Percentiles rank a stretch among this genome's conserved stretches.
Evolutionary conservation across 2,797 vertebrate species (phyloP).

Genomic region (Platyrinchus mystaceus): DNA sequence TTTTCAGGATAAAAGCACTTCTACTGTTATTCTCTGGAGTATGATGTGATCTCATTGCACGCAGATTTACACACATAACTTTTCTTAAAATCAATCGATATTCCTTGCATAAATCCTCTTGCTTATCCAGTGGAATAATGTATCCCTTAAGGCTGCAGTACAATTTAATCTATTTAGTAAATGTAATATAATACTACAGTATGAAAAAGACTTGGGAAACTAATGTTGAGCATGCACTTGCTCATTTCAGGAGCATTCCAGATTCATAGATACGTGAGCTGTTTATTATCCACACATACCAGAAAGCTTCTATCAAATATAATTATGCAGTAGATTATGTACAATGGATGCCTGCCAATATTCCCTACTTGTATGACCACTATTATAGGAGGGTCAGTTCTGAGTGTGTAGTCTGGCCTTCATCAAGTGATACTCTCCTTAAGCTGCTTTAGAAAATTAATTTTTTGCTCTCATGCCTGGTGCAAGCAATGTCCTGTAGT

Average conservation of each 20-base stretch:
- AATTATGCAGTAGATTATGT: slow-evolving; percentile 3
- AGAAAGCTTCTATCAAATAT: slow-evolving; percentile 25
- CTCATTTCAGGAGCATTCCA: slow-evolving; percentile 49
- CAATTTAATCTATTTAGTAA: slow-evolving; percentile 14
- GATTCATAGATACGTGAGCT: slow-evolving; percentile 8
- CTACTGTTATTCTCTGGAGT: neutral
- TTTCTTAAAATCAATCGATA: neutral
- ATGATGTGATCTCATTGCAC: neutral
- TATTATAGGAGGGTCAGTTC: neutral
- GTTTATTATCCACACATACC: slow-evolving; percentile 29
- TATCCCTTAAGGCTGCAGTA: slow-evolving; percentile 17
- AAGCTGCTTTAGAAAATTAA: neutral
- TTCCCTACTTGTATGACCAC: neutral
- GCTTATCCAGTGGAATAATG: neutral
- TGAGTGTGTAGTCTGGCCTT: neutral
- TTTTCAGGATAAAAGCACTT: slow-evolving; percentile 1
- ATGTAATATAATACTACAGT: neutral
- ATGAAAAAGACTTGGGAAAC: neutral
- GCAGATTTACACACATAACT: neutral
- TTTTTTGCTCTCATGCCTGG: neutral
- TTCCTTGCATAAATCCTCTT: neutral
- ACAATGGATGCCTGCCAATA: neutral
- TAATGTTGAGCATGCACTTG: neutral
- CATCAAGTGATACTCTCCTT: neutral
- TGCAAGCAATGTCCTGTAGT: neutral